Conservation (phyloP, 2,888 invertebrate genomes). For the Dascillus cervinus region DNA sequence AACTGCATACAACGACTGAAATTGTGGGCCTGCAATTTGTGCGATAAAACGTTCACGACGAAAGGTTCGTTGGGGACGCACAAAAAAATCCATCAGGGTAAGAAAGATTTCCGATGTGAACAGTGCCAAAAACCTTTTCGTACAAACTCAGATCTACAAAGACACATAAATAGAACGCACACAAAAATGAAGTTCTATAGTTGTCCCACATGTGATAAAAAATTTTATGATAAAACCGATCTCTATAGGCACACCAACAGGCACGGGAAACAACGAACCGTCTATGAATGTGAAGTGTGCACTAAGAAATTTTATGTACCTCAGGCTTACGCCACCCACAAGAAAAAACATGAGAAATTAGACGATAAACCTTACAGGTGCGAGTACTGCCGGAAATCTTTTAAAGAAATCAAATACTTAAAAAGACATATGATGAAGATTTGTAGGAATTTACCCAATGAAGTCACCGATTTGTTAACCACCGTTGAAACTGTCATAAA, state of each 20-base stretch:
- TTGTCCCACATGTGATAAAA: conserved; percentile 3
- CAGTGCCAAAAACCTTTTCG: conserved; percentile 10
- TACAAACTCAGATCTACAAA: conserved; percentile 6
- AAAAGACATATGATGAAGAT: conserved; percentile 1
- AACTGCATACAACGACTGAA: conserved; percentile 3
- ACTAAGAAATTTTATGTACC: conserved; percentile 3
- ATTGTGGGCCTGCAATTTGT: conserved; percentile 3
- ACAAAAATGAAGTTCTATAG: conserved; percentile 32
- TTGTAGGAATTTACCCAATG: conserved; percentile 2
- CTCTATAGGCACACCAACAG: conserved; percentile 2
- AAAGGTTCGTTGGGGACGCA: conserved; percentile 9
- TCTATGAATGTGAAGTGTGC: conserved; percentile 4
- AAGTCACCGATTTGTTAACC: conserved; percentile 1
- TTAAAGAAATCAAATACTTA: conserved; percentile 4
- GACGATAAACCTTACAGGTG: conserved; percentile 3
- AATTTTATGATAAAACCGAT: conserved; percentile 6
- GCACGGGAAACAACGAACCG: conserved; percentile 2
- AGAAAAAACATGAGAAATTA: conserved; percentile 2
- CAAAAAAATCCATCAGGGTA: conserved; percentile 9
- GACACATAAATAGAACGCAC: conserved; percentile 23
- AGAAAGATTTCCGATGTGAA: conserved; percentile 7
- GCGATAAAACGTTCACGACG: conserved; percentile 6
- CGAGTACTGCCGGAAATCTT: conserved; percentile 3
- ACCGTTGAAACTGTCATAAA: conserved; percentile 5
- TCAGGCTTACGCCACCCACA: conserved; percentile 4